Evolutionary conservation across 2,797 vertebrate genomes (phyloP), one percentile per base, ranked within the genome.

Genomic region (Chiroxiphia lanceolata): DNA sequence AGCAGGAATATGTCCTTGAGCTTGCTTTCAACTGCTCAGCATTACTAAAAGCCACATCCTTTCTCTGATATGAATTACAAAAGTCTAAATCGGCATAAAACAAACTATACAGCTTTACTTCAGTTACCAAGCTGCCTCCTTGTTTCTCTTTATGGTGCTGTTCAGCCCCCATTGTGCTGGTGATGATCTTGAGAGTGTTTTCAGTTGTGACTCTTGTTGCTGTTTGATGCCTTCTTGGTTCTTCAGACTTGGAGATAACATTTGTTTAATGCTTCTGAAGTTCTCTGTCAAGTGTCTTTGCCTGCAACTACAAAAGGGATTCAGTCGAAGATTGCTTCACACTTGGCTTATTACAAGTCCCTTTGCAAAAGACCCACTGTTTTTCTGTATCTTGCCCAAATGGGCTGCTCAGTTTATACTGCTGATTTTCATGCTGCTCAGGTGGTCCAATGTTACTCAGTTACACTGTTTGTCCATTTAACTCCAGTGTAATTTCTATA

Each of bases 241-340:
- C 78, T 80, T 59, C 78, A 76, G 47, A 47, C 47, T 72, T 4
- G 1, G 21, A 80, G 64, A 48, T 78, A 90, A 61, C 33, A 57
- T 94, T 87, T 90, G 60, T 82, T 95, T 87, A 91, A 76, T 69
- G 57, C 33, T 68, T 83, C 56, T 71, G 53, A 95, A 83, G 68
- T 61, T 48, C 53, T 88, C 72, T 5, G 13, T 92, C 81, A 84
- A 61, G 74, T 50, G 47, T 33, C 59, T 93, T 54, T 91, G 79
- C 44, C 75, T 87, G 60, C 74, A 92, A 7, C 47, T 75, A 19
- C 33, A 57, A 25, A 60, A 23, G 20, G 26, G 60, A 70, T 91
- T 95, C 50, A 56, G 56, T 56, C 68, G 57, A 69, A 87, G 68
- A 54, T 72, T 81, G 61, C 65, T 84, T 93, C 40, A 42, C 47